phyloP scores from a whole-genome alignment of 2,797 vertebrate species.

The Helarctos malayanus region DNA sequence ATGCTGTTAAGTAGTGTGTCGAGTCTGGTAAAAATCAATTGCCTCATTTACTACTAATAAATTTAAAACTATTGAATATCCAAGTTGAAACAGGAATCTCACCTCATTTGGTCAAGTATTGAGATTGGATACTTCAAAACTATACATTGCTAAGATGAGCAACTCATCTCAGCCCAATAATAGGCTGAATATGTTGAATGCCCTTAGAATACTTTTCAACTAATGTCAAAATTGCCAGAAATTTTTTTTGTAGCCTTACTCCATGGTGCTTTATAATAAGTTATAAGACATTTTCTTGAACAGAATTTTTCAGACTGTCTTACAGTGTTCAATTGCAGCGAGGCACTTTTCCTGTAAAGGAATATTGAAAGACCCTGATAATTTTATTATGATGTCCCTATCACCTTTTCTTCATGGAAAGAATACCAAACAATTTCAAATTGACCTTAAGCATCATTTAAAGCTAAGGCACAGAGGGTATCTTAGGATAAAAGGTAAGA shows the following conservation, averaged over 20 bases:
- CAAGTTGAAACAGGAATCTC: neutral
- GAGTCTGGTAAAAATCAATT: neutral
- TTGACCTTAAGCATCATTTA: slow-evolving; percentile 20
- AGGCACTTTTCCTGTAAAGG: neutral
- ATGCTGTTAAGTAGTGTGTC: neutral
- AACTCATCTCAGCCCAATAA: neutral
- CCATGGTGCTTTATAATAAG: neutral
- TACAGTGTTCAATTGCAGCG: neutral
- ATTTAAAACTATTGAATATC: slow-evolving; percentile 25
- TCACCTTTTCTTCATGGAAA: slow-evolving; percentile 43
- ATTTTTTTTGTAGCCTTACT: slow-evolving; percentile 9
- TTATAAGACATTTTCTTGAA: neutral
- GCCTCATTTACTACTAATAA: slow-evolving; percentile 5
- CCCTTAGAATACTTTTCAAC: slow-evolving; percentile 22
- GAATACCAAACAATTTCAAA: slow-evolving; percentile 53
- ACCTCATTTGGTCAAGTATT: slow-evolving; percentile 8
- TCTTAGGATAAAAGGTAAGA: neutral
- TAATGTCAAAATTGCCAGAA: slow-evolving; percentile 37
- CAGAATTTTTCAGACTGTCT: neutral
- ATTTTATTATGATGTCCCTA: neutral
- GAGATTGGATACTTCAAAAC: neutral
- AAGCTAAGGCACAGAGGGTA: neutral
- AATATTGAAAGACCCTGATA: neutral
- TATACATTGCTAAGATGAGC: neutral
- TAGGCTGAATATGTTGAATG: neutral